Conservation (phyloP, 2,888 invertebrate species). For the Alentia gelatinosa region DNA sequence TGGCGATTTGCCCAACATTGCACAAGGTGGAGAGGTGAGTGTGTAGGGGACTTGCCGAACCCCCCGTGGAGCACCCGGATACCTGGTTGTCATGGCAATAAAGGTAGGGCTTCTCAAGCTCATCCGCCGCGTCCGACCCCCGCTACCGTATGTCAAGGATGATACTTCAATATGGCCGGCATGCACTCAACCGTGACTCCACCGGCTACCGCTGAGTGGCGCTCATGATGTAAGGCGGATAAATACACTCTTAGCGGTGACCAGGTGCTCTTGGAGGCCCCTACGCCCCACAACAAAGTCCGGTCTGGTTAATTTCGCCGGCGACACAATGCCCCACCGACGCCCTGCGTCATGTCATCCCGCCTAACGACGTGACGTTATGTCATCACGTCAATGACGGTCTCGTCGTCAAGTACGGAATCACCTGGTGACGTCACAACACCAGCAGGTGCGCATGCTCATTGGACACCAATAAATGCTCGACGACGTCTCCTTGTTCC, state of each 20-base stretch:
- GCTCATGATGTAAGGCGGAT: slow-evolving; percentile 48
- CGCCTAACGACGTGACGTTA: slow-evolving; percentile 1
- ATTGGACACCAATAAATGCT: neutral
- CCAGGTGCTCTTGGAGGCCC: slow-evolving; percentile 11
- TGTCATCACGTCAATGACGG: slow-evolving; percentile 33
- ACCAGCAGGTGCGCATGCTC: slow-evolving; percentile 51
- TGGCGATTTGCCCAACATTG: slow-evolving; percentile 20
- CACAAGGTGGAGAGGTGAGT: slow-evolving; percentile 6
- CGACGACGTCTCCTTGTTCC: neutral
- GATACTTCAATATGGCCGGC: slow-evolving; percentile 35
- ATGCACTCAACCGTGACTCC: slow-evolving; percentile 11
- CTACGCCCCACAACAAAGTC: slow-evolving; percentile 7
- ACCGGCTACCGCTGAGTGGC: neutral
- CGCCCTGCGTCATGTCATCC: neutral
- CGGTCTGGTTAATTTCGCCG: neutral
- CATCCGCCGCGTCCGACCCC: neutral
- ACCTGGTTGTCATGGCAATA: slow-evolving; percentile 36
- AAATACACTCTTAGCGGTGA: slow-evolving; percentile 44
- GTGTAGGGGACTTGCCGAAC: neutral
- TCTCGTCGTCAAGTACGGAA: slow-evolving; percentile 14
- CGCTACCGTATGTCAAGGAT: neutral
- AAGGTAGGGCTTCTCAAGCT: neutral
- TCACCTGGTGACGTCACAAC: slow-evolving; percentile 18
- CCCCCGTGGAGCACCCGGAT: slow-evolving; percentile 25
- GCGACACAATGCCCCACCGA: slow-evolving; percentile 30